Conservation (phyloP, 2,888 invertebrate species). For the Cataglyphis rosenhaueri region DNA sequence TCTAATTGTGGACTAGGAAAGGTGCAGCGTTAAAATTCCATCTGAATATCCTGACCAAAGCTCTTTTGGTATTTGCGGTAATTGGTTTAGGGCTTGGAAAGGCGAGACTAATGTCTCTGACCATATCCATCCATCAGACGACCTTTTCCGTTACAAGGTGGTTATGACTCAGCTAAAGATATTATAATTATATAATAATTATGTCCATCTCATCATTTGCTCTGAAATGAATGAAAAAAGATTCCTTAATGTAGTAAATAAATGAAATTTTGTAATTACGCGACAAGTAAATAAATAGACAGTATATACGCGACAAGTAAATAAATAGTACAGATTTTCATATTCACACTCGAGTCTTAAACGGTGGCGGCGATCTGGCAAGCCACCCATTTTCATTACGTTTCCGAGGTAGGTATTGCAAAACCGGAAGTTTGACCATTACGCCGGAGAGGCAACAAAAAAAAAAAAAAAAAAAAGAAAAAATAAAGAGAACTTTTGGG, state of each 20-base stretch:
- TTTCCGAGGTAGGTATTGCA: conserved; percentile 25
- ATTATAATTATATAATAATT: conserved; percentile 16
- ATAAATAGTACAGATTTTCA: conserved; percentile 40
- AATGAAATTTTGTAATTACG: conserved; percentile 5
- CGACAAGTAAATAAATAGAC: conserved; percentile 4
- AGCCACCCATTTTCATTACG: conserved; percentile 63
- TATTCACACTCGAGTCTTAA: conserved; percentile 54
- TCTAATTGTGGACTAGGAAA: not conserved
- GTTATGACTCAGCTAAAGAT: not conserved
- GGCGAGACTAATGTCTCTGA: not conserved
- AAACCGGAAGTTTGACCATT: conserved; percentile 51
- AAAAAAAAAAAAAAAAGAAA: not conserved
- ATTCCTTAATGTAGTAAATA: conserved; percentile 7
- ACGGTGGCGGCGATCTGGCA: conserved; percentile 38
- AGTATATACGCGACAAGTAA: not conserved
- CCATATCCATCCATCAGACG: conserved; percentile 6
- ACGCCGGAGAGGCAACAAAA: conserved; percentile 9
- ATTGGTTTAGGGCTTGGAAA: not conserved
- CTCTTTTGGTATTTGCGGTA: not conserved
- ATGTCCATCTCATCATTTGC: conserved; percentile 22
- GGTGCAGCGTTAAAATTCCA: not conserved
- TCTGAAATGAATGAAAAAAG: conserved; percentile 24
- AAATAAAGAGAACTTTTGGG: conserved; percentile 47
- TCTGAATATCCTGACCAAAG: not conserved
- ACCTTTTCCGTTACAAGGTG: not conserved